Percentiles rank a stretch among this genome's conserved stretches.
Evolutionary conservation across 1,140 invertebrate species (phyloP).

Genomic region (Fopius arisanus): DNA sequence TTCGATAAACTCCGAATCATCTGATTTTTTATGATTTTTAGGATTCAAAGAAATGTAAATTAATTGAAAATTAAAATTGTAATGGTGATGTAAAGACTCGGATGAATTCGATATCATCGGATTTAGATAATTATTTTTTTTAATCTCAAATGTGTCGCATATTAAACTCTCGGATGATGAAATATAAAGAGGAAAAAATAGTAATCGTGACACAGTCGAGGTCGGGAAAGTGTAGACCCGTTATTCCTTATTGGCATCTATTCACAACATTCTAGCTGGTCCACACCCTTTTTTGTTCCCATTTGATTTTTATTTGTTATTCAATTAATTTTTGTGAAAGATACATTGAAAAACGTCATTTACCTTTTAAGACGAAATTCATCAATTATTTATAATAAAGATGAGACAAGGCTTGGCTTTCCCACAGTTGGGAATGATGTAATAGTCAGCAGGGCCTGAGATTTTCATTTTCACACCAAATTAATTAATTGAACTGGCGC

Average conservation of each 20-base stretch:
- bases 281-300: slow-evolving; percentile 40
- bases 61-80: too few relatives aligned
- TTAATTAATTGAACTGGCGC: not conserved
- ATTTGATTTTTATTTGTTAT: not conserved
- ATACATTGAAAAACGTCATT: not conserved
- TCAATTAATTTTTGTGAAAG: not conserved
- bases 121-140: too few relatives aligned
- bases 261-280: slow-evolving; percentile 35
- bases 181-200: not conserved
- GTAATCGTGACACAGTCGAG: slow-evolving; percentile 37
- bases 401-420: not conserved
- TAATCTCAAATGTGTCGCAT: not conserved
- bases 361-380: not conserved
- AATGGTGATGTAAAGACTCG: too few relatives aligned
- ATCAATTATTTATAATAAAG: not conserved
- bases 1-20: too few relatives aligned
- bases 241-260: slow-evolving; percentile 36
- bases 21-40: too few relatives aligned
- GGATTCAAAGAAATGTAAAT: not conserved
- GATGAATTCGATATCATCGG: too few relatives aligned
- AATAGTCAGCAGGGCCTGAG: not conserved
- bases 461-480: not conserved
- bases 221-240: slow-evolving; percentile 53
- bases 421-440: not conserved
- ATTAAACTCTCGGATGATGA: not conserved